A percentile compares a stretch with the other conserved stretches of the same genome.
phyloP scores from a whole-genome alignment of 2,113 vertebrate species.

The Gasterosteus aculeatus region DNA sequence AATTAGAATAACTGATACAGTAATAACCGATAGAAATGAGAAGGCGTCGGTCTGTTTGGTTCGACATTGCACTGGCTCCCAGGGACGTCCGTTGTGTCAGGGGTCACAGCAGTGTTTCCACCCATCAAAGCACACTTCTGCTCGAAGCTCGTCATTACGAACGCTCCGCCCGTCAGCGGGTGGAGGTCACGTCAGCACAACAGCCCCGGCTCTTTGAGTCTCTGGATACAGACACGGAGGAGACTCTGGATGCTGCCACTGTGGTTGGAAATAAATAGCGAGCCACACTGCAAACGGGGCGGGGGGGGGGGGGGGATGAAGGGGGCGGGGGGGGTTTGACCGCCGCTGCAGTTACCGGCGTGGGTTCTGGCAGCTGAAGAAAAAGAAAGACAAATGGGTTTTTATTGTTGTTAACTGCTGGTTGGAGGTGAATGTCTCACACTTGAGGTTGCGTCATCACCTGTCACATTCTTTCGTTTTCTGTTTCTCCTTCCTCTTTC shows the following conservation, averaged over 20 bases:
- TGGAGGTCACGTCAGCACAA: slow-evolving; percentile 56
- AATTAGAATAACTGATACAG: slow-evolving; percentile 60
- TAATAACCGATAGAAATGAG: slow-evolving; percentile 54
- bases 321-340: slow-evolving; percentile 9
- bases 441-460: slow-evolving; percentile 52
- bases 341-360: slow-evolving; percentile 78
- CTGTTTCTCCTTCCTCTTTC: slow-evolving; percentile 79
- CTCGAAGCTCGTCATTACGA: slow-evolving; percentile 63
- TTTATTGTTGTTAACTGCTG: background rate
- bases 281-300: slow-evolving; percentile 56
- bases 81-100: slow-evolving; percentile 67
- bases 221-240: slow-evolving; percentile 51
- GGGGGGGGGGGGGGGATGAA: background rate
- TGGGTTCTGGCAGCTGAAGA: slow-evolving; percentile 80
- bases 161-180: slow-evolving; percentile 50
- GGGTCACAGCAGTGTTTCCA: slow-evolving; percentile 64
- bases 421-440: background rate
- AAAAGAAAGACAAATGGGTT: background rate
- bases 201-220: slow-evolving; percentile 67
- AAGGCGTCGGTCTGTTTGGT: slow-evolving; percentile 69
- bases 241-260: slow-evolving; percentile 67
- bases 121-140: slow-evolving; percentile 63
- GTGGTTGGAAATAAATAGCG: slow-evolving; percentile 71
- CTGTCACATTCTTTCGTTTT: slow-evolving; percentile 80
- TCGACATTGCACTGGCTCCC: slow-evolving; percentile 79